Evolutionary conservation across 2,888 invertebrate species (phyloP), one percentile per base, ranked within the genome.

Genomic region (Plebejus anna): DNA sequence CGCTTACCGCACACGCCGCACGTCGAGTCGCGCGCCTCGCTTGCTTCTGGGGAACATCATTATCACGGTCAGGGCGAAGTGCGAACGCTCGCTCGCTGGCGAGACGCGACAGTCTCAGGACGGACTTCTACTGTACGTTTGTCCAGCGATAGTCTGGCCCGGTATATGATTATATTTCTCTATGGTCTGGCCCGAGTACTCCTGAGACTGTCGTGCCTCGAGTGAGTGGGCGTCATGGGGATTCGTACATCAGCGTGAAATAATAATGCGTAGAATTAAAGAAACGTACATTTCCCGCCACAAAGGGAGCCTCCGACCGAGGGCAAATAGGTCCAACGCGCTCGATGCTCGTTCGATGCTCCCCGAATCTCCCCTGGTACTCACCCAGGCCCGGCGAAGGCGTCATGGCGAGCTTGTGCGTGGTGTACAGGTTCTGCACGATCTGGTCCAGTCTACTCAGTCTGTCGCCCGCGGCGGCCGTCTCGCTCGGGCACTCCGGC

Each of bases 1-100:
- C 97, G 97, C 87, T 98, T 98, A 85, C 97, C 96, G 89, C 98
- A 98, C 76, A 98, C 95, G 78, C 96, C 96, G 88, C 98, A 98
- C 22, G 96, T 96, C 5, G 96, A 91, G 77, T 86, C 92, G 89
- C 90, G 89, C 92, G 81, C 91, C 91, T 76, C 89, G 83, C 78
- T 89, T 90, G 84, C 86, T 89, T 55, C 75, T 51, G 6, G 28
- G 22, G 9, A 55, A 55, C 47, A 11, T 55, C 16, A 55, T 51
- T 13, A 4, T 16, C 55, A 4, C 13, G 55, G 13, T 55, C 4
- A 55, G 16, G 51, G 51, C 13, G 51, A 51, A 55, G 16, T 13
- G 51, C 13, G 51, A 51, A 13, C 13, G 13, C 51, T 13, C 4
- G 13, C 51, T 11, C 13, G 13, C 51, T 51, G 13, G 42, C 9